These are phyloP conservation scores for Meandrusa payeni DNA, from an alignment of 2,888 invertebrate species.

Conservation along the genomic window DNA sequence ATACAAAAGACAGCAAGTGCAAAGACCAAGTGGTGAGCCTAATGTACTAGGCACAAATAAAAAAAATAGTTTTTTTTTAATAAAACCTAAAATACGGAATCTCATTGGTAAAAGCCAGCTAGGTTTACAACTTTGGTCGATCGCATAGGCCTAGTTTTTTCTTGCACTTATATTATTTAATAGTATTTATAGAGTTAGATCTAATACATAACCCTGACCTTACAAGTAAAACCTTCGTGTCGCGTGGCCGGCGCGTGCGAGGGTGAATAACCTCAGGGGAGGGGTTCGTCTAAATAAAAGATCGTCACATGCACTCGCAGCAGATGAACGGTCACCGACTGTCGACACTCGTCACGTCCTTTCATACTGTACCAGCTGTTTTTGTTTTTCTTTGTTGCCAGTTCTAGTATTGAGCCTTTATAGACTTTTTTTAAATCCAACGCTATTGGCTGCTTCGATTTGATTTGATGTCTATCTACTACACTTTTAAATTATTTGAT, in stretches of 20 bases:
- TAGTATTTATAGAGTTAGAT: too few relatives aligned
- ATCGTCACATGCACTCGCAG: slow-evolving; percentile 49
- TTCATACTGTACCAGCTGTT: slow-evolving; percentile 46
- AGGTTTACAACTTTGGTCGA: too few relatives aligned
- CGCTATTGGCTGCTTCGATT: background rate
- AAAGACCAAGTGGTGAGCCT: too few relatives aligned
- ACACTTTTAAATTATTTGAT: too few relatives aligned
- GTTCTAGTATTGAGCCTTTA: slow-evolving; percentile 20
- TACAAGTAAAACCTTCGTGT: slow-evolving; percentile 41
- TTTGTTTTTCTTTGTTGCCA: slow-evolving; percentile 35
- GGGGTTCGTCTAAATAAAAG: slow-evolving; percentile 71
- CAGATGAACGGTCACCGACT: slow-evolving; percentile 47
- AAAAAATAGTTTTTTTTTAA: too few relatives aligned
- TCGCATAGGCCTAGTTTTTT: too few relatives aligned
- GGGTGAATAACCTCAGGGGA: slow-evolving; percentile 72
- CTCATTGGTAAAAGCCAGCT: too few relatives aligned
- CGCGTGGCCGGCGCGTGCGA: slow-evolving; percentile 44
- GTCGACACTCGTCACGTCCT: slow-evolving; percentile 39
- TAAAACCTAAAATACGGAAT: too few relatives aligned
- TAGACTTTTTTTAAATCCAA: slow-evolving; percentile 7
- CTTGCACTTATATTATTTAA: too few relatives aligned
- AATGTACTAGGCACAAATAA: too few relatives aligned
- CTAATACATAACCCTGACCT: slow-evolving; percentile 68
- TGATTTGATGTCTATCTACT: too few relatives aligned
- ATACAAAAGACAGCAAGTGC: too few relatives aligned